phyloP scores from a whole-genome alignment of 2,113 vertebrate species.

The Lampris incognitus region DNA sequence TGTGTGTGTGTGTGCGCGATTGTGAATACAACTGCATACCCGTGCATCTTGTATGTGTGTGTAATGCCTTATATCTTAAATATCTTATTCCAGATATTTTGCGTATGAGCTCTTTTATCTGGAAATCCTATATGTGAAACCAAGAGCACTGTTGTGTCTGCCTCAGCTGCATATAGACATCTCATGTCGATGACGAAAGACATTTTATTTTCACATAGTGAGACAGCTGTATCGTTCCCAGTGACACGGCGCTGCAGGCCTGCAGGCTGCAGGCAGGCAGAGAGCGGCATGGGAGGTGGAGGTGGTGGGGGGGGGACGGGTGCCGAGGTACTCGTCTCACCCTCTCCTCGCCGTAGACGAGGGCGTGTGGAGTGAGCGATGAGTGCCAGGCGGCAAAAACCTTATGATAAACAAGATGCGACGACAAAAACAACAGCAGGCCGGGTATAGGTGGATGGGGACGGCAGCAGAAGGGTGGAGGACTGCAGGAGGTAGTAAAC shows the following conservation, averaged over 20 bases:
- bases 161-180: too few species aligned
- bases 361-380: slow-evolving; percentile 42
- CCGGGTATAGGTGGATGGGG: slow-evolving; percentile 78
- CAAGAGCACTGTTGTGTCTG: too few species aligned
- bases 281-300: slow-evolving; percentile 1
- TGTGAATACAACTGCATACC: too few species aligned
- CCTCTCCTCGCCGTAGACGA: slow-evolving; percentile 45
- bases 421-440: slow-evolving; percentile 84
- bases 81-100: too few species aligned
- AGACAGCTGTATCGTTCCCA: slow-evolving; percentile 34
- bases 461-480: slow-evolving; percentile 72
- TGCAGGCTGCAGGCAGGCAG: slow-evolving; percentile 28
- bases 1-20: too few species aligned
- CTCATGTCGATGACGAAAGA: too few species aligned
- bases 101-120: too few species aligned
- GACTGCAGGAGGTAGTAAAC: slow-evolving; percentile 74
- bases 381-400: slow-evolving; percentile 46
- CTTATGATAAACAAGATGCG: slow-evolving; percentile 81
- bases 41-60: too few species aligned
- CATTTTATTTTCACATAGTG: neutral
- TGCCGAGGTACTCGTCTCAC: slow-evolving; percentile 35
- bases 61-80: too few species aligned
- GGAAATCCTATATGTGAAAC: too few species aligned
- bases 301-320: neutral
- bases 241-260: slow-evolving; percentile 29